Conservation (phyloP, 1,140 invertebrate genomes). For the Semibalanus balanoides region DNA sequence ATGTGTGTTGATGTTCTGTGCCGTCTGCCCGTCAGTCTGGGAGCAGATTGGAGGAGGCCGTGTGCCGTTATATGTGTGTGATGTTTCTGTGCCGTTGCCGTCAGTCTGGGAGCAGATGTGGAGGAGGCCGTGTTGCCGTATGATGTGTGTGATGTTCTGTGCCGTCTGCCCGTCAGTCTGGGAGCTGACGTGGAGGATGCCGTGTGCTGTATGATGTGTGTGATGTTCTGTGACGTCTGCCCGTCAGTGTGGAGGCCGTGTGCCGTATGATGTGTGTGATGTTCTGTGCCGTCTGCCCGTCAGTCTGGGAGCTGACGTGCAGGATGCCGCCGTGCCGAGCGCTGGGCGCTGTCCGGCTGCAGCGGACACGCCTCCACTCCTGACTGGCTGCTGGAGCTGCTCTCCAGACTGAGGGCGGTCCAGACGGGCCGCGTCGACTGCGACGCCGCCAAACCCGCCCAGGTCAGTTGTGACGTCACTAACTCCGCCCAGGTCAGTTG, state of each 20-base stretch:
- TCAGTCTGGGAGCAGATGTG: too few species aligned
- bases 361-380: not conserved
- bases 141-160: conserved; percentile 15
- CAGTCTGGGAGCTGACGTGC: conserved; percentile 15
- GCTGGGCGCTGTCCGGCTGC: not conserved
- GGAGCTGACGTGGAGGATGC: too few species aligned
- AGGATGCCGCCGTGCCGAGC: conserved; percentile 16
- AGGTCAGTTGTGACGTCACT: too few species aligned
- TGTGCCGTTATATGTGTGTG: too few species aligned
- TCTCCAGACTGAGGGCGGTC: conserved; percentile 12
- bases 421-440: not conserved
- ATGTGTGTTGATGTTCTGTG: conserved; percentile 15
- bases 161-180: conserved; percentile 10
- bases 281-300: conserved; percentile 16
- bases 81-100: too few species aligned
- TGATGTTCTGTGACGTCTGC: too few species aligned
- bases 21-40: conserved; percentile 9
- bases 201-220: too few species aligned
- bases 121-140: conserved; percentile 13
- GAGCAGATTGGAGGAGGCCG: too few species aligned
- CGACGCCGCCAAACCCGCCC: not conserved
- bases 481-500: too few species aligned
- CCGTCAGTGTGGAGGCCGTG: too few species aligned
- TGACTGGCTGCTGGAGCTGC: conserved; percentile 19
- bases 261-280: conserved; percentile 17